A percentile compares a stretch with the other conserved stretches of the same genome.
Conservation (phyloP, 2,113 vertebrate genomes). For the Odocoileus virginianus region DNA sequence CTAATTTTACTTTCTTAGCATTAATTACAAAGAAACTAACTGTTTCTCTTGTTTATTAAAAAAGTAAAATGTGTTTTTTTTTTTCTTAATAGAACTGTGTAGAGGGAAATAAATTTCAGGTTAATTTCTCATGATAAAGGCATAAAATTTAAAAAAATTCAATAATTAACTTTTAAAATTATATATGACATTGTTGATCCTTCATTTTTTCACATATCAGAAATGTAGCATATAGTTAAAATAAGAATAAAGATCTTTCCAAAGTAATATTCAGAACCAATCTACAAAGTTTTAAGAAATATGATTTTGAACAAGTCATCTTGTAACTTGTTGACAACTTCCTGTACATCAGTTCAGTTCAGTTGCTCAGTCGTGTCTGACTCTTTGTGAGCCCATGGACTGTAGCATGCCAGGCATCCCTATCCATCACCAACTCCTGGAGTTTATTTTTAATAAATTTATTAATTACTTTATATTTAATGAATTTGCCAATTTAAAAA, state of each 20-base stretch:
- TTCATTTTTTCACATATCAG: background rate
- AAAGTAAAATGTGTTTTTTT: background rate
- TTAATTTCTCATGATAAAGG: background rate
- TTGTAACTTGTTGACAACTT: background rate
- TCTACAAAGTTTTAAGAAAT: background rate
- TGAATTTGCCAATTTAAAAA: background rate
- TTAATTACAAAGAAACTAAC: slow-evolving; percentile 23
- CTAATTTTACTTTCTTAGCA: background rate
- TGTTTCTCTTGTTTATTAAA: background rate
- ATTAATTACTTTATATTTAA: background rate
- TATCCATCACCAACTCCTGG: background rate
- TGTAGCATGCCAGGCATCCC: background rate
- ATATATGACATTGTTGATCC: background rate
- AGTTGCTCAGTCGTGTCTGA: background rate
- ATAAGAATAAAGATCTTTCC: background rate
- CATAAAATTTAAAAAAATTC: background rate
- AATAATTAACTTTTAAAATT: slow-evolving; percentile 12
- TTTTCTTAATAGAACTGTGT: background rate
- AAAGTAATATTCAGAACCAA: background rate
- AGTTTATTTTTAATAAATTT: background rate
- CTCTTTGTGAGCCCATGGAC: background rate
- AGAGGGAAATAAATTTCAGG: background rate
- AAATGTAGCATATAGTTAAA: background rate
- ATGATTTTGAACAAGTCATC: background rate
- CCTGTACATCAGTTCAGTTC: background rate